Conservation (phyloP, 2,888 invertebrate genomes). For the Oegoconia quadripuncta region DNA sequence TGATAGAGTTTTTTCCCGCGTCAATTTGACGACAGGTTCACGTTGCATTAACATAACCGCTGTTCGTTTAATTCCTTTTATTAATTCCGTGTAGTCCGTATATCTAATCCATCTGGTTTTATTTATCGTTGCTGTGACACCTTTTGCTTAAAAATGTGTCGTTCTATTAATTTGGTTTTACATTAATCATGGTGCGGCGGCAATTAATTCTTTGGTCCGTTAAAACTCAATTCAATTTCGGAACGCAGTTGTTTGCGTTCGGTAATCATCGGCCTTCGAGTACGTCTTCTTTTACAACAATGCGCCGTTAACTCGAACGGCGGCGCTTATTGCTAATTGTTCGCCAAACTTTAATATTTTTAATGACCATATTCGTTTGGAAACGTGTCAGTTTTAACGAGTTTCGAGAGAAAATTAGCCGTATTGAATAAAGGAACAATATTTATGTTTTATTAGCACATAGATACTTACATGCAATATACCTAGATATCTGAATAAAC, state of each 20-base stretch:
- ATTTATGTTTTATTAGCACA: too few species aligned
- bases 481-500: too few species aligned
- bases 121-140: constrained; percentile 28
- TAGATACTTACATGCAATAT: too few species aligned
- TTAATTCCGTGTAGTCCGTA: constrained; percentile 7
- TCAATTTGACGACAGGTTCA: constrained; percentile 46
- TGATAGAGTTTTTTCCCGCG: constrained; percentile 31
- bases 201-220: constrained; percentile 15
- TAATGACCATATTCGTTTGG: constrained; percentile 14
- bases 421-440: too few species aligned
- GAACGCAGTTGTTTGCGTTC: constrained; percentile 8
- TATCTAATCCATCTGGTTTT: constrained; percentile 13
- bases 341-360: constrained; percentile 24
- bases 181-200: constrained; percentile 17
- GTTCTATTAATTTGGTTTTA: constrained; percentile 15
- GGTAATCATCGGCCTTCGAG: constrained; percentile 3
- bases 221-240: constrained; percentile 15
- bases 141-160: constrained; percentile 18
- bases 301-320: constrained; percentile 38
- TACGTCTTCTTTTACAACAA: constrained; percentile 55
- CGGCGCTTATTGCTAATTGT: constrained; percentile 59
- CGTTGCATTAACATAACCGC: constrained; percentile 42
- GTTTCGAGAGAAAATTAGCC: constrained; percentile 21
- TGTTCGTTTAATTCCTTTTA: constrained; percentile 23
- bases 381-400: constrained; percentile 18